These are phyloP conservation scores for Mizuhopecten yessoensis DNA, from an alignment of 1,140 invertebrate species.

Conservation along the genomic window DNA sequence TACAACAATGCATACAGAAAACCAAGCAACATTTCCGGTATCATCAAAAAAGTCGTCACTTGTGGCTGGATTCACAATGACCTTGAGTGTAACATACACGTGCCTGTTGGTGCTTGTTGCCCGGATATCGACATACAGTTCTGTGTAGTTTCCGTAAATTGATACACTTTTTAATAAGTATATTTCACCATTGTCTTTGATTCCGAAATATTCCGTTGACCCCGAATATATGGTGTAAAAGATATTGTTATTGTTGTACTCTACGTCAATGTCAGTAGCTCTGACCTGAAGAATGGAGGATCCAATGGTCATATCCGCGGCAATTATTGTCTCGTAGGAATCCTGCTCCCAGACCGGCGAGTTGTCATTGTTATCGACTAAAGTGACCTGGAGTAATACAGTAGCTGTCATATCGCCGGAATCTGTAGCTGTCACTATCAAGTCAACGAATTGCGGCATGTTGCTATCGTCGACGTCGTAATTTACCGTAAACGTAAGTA, in stretches of 20 bases:
- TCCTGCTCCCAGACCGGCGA: neutral
- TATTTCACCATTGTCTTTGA: constrained; percentile 27
- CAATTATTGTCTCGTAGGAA: neutral
- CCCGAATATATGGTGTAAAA: neutral
- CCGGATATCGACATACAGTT: neutral
- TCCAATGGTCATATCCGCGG: neutral
- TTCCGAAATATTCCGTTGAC: constrained; percentile 6
- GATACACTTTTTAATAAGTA: neutral
- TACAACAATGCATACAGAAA: neutral
- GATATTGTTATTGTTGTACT: neutral
- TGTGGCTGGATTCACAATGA: neutral
- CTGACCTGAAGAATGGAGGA: neutral
- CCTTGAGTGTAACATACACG: neutral
- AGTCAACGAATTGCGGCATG: neutral
- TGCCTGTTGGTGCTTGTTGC: neutral
- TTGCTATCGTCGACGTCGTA: neutral
- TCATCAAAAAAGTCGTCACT: neutral
- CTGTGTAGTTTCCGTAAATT: neutral
- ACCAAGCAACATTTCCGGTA: constrained; percentile 13
- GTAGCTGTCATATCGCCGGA: neutral
- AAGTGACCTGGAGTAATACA: neutral
- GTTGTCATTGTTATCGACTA: neutral
- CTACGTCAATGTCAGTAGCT: neutral
- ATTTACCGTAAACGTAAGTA: neutral
- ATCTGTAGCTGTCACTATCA: neutral